Conservation (phyloP, 2,797 vertebrate species). For the Anguilla pacifica region DNA sequence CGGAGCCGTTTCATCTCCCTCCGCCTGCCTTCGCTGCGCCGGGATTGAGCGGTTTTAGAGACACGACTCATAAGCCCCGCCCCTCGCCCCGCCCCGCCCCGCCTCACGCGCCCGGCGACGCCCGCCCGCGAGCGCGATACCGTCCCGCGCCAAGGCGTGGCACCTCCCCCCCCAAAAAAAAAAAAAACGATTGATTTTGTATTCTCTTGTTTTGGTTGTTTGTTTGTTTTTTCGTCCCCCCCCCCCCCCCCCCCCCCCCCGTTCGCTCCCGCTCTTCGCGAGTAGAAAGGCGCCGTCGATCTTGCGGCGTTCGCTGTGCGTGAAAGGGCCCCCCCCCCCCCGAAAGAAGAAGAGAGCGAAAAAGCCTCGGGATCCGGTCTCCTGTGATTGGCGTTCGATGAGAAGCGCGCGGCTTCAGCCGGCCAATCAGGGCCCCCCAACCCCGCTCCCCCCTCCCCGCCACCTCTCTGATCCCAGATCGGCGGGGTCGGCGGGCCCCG, state of each 20-base stretch:
- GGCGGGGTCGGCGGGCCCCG: slow-evolving; percentile 24
- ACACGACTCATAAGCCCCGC: neutral
- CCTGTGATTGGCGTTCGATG: slow-evolving; percentile 49
- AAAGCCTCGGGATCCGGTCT: slow-evolving; percentile 33
- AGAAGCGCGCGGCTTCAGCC: slow-evolving; percentile 36
- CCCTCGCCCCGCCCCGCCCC: too few species aligned
- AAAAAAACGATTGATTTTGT: neutral
- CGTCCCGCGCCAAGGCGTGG: too few species aligned
- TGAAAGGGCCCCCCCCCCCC: neutral
- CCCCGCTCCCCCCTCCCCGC: neutral
- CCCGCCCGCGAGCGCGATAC: neutral
- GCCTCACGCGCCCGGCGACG: neutral
- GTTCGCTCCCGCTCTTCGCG: too few species aligned
- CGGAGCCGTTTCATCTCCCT: neutral
- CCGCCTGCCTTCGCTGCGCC: neutral
- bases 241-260: too few species aligned
- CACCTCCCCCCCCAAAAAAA: neutral
- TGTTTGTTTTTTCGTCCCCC: too few species aligned
- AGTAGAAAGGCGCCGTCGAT: neutral
- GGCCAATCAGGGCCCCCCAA: slow-evolving; percentile 40
- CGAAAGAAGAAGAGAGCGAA: slow-evolving; percentile 8
- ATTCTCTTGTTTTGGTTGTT: neutral
- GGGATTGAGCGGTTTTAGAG: neutral
- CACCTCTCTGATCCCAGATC: slow-evolving; percentile 32
- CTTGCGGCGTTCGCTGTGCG: slow-evolving; percentile 30